These are phyloP conservation scores for Mola mola DNA, from an alignment of 2,113 vertebrate genomes.

Conservation along the genomic window DNA sequence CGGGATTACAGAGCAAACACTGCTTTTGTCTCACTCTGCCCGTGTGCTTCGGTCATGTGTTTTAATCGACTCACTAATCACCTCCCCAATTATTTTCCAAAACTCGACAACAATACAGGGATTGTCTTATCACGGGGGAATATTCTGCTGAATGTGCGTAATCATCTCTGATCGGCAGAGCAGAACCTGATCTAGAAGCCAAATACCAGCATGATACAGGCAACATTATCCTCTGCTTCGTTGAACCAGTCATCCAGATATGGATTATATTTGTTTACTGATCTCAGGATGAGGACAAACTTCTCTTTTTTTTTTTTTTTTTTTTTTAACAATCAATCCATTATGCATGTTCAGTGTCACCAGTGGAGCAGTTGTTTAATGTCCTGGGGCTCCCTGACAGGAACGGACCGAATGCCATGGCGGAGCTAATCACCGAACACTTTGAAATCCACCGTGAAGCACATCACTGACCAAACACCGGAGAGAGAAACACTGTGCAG, in stretches of 20 bases:
- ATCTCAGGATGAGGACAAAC: too few species aligned
- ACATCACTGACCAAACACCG: constrained; percentile 1
- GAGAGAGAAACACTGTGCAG: too few species aligned
- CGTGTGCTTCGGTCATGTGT: constrained; percentile 14
- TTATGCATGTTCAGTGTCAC: constrained; percentile 2
- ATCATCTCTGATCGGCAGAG: not conserved
- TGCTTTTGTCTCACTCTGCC: constrained; percentile 23
- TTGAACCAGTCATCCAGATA: constrained; percentile 1
- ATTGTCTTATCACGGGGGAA: constrained; percentile 23
- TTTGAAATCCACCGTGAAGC: constrained; percentile 14
- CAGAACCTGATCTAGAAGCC: not conserved
- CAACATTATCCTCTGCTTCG: not conserved
- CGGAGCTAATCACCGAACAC: constrained; percentile 3
- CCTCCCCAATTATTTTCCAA: constrained; percentile 2
- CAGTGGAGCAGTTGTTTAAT: constrained; percentile 3
- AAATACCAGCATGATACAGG: not conserved
- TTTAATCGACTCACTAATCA: constrained; percentile 44
- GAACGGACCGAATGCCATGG: constrained; percentile 14
- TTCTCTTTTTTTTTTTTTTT: too few species aligned
- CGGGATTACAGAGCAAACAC: constrained; percentile 37
- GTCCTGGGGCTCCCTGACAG: constrained; percentile 11
- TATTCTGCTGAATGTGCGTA: not conserved
- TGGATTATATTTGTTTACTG: not conserved
- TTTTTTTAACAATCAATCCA: not conserved
- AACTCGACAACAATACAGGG: constrained; percentile 8